These are phyloP conservation scores for Globia sparganii DNA, from an alignment of 2,888 invertebrate species.

Conservation along the genomic window DNA sequence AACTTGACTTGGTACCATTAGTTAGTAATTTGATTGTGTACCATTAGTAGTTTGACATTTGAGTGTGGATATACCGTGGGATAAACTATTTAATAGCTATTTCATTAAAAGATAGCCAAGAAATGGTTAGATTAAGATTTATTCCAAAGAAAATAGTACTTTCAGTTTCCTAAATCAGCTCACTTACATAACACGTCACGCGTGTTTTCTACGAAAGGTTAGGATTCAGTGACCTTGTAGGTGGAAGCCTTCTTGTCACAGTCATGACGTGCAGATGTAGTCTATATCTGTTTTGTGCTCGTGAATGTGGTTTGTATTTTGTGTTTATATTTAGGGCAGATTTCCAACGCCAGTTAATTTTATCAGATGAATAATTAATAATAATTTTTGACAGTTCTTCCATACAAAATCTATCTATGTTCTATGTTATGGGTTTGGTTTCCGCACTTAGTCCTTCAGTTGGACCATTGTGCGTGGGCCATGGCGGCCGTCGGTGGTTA, in stretches of 20 bases:
- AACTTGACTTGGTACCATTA: not conserved
- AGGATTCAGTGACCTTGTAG: not conserved
- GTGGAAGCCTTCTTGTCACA: not conserved
- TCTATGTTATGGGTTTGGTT: too few species aligned
- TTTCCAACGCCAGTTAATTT: too few species aligned
- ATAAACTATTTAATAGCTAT: not conserved
- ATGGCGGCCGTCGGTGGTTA: too few species aligned
- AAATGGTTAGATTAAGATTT: not conserved
- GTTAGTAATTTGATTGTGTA: constrained; percentile 1
- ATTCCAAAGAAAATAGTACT: not conserved
- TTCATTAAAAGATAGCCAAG: not conserved
- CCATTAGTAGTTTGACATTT: not conserved
- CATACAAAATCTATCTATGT: too few species aligned
- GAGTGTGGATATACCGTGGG: not conserved
- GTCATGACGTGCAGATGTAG: not conserved
- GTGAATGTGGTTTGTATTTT: too few species aligned
- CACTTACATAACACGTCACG: not conserved
- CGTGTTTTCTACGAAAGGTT: not conserved
- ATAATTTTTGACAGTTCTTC: too few species aligned
- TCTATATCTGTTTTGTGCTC: too few species aligned
- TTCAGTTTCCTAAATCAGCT: not conserved
- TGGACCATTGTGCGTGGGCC: too few species aligned
- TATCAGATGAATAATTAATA: too few species aligned
- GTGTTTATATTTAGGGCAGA: too few species aligned
- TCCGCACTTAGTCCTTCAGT: too few species aligned